phyloP scores from a whole-genome alignment of 2,888 invertebrate genomes.

The Leucophenga montana region DNA sequence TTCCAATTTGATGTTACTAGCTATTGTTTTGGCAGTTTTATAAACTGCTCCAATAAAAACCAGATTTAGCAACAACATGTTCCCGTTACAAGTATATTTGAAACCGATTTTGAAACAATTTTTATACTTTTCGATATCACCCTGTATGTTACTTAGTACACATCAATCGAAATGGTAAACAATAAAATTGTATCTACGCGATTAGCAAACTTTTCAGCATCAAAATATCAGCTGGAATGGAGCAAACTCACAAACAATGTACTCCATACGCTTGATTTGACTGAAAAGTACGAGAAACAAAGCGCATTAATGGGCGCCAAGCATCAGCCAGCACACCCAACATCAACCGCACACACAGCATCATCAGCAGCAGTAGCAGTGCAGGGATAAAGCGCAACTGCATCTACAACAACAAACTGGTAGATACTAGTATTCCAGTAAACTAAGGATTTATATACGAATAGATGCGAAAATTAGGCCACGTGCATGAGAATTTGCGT shows the following conservation, averaged over 20 bases:
- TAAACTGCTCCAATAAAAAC: too few relatives aligned
- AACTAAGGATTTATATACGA: constrained; percentile 7
- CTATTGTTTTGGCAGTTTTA: too few relatives aligned
- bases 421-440: constrained; percentile 37
- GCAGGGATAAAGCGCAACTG: constrained; percentile 3
- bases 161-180: not conserved
- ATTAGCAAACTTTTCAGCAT: not conserved
- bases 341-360: too few relatives aligned
- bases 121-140: too few relatives aligned
- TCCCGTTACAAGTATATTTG: too few relatives aligned
- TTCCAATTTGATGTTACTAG: too few relatives aligned
- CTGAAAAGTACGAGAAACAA: not conserved
- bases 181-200: not conserved
- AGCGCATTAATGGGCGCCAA: not conserved
- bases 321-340: too few relatives aligned
- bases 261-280: not conserved
- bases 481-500: constrained; percentile 49
- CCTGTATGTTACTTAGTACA: too few relatives aligned
- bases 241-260: not conserved
- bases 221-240: not conserved
- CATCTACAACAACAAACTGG: not conserved
- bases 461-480: constrained; percentile 46
- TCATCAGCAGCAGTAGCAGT: constrained; percentile 20
- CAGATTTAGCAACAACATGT: too few relatives aligned
- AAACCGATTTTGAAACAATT: too few relatives aligned